Percentiles rank a stretch among this genome's conserved stretches.
phyloP scores from a whole-genome alignment of 2,888 invertebrate species.

The Drosophila limbata region DNA sequence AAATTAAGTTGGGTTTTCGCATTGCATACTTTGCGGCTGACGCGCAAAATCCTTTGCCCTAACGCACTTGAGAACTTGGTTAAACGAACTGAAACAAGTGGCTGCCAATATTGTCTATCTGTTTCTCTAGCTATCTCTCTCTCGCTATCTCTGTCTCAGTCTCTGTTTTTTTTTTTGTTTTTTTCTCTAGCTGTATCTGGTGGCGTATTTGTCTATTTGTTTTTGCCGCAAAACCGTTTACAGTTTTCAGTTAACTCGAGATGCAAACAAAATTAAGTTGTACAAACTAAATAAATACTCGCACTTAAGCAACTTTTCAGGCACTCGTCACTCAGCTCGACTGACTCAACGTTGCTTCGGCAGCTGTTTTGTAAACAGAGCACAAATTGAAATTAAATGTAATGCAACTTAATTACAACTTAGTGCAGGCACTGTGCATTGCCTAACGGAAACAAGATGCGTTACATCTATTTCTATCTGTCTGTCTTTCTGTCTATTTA shows the following conservation, averaged over 20 bases:
- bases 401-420: slow-evolving; percentile 68
- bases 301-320: slow-evolving; percentile 42
- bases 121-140: slow-evolving; percentile 7
- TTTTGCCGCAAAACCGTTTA: slow-evolving; percentile 54
- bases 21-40: slow-evolving; percentile 52
- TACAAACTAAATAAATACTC: slow-evolving; percentile 66
- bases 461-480: slow-evolving; percentile 22
- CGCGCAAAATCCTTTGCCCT: slow-evolving; percentile 36
- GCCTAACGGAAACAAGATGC: slow-evolving; percentile 33
- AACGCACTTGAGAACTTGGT: slow-evolving; percentile 55
- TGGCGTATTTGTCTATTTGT: slow-evolving; percentile 33
- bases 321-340: slow-evolving; percentile 15
- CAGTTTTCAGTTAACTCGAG: slow-evolving; percentile 45
- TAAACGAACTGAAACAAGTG: slow-evolving; percentile 55
- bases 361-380: slow-evolving; percentile 21
- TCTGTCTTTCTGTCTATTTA: neutral
- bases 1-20: slow-evolving; percentile 54
- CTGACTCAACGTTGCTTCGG: neutral
- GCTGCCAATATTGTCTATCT: slow-evolving; percentile 43
- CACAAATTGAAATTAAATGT: slow-evolving; percentile 71
- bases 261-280: slow-evolving; percentile 58
- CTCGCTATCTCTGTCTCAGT: slow-evolving; percentile 7
- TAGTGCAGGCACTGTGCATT: slow-evolving; percentile 36
- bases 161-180: neutral
- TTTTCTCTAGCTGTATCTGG: neutral